These are phyloP conservation scores for Dipodomys stephensi DNA, from an alignment of 2,113 vertebrate genomes.

Conservation along the genomic window DNA sequence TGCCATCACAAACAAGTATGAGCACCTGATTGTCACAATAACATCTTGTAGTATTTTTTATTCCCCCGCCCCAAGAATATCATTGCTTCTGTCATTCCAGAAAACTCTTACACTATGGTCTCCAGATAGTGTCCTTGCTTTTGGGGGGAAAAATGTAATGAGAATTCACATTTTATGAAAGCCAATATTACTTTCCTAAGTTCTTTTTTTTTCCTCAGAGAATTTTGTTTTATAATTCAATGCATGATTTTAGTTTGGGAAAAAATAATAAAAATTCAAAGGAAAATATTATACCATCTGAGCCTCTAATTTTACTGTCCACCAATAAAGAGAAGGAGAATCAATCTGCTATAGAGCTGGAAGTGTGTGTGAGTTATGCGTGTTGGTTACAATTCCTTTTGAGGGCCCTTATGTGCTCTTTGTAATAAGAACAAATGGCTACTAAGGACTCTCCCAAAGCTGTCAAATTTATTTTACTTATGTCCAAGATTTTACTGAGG, in stretches of 20 bases:
- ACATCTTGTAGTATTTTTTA: neutral
- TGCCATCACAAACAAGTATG: neutral
- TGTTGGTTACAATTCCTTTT: slow-evolving; percentile 33
- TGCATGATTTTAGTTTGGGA: slow-evolving; percentile 22
- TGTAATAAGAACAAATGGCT: slow-evolving; percentile 57
- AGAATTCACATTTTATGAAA: slow-evolving; percentile 41
- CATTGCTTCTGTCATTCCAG: neutral
- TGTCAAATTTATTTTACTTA: slow-evolving; percentile 70
- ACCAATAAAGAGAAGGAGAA: slow-evolving; percentile 12
- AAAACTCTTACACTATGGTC: neutral
- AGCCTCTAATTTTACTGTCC: neutral
- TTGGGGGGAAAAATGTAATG: neutral
- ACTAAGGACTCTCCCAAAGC: slow-evolving; percentile 61
- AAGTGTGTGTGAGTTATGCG: neutral
- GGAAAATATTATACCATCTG: neutral
- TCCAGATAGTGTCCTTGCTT: slow-evolving; percentile 24
- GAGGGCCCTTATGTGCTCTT: slow-evolving; percentile 10
- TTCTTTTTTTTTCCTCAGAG: neutral
- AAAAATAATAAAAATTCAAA: neutral
- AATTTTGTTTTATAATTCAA: slow-evolving; percentile 47
- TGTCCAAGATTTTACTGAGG: slow-evolving; percentile 46
- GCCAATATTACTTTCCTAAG: neutral
- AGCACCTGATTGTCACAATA: neutral
- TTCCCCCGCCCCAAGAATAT: neutral
- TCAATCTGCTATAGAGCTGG: slow-evolving; percentile 5